Evolutionary conservation across 2,888 invertebrate genomes (phyloP).

Genomic region (Invenusta paracnida): DNA sequence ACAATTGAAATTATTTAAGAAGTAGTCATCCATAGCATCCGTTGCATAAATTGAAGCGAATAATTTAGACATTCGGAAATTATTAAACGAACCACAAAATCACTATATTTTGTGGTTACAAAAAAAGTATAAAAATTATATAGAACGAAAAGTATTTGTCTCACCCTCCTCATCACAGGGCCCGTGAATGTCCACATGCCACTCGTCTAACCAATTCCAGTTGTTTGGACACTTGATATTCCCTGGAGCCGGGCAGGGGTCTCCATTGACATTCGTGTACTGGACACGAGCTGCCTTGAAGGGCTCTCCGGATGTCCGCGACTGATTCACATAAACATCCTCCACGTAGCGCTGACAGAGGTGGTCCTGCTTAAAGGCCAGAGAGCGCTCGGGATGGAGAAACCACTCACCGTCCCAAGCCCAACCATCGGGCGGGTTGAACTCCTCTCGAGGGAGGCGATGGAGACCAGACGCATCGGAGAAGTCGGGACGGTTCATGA

Average conservation of each 20-base stretch:
- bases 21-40: too few species aligned
- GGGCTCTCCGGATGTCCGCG: neutral
- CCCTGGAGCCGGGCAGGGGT: slow-evolving; percentile 35
- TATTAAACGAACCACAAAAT: too few species aligned
- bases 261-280: slow-evolving; percentile 42
- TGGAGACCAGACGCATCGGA: slow-evolving; percentile 61
- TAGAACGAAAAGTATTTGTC: too few species aligned
- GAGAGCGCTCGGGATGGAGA: slow-evolving; percentile 60
- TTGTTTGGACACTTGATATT: slow-evolving; percentile 38
- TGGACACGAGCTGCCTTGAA: neutral
- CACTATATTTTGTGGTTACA: too few species aligned
- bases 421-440: slow-evolving; percentile 61
- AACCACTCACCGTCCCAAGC: slow-evolving; percentile 62
- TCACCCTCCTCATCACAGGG: slow-evolving; percentile 62
- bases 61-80: too few species aligned
- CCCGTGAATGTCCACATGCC: slow-evolving; percentile 61
- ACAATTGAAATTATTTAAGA: too few species aligned
- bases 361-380: slow-evolving; percentile 43
- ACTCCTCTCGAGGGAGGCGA: slow-evolving; percentile 56
- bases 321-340: slow-evolving; percentile 58
- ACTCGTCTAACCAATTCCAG: slow-evolving; percentile 53
- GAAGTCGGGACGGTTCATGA: slow-evolving; percentile 61
- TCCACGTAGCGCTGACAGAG: slow-evolving; percentile 48
- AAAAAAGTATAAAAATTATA: too few species aligned
- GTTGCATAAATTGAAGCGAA: too few species aligned